These are phyloP conservation scores for Alectoris magna DNA, from an alignment of 2,797 vertebrate species.

Conservation along the genomic window DNA sequence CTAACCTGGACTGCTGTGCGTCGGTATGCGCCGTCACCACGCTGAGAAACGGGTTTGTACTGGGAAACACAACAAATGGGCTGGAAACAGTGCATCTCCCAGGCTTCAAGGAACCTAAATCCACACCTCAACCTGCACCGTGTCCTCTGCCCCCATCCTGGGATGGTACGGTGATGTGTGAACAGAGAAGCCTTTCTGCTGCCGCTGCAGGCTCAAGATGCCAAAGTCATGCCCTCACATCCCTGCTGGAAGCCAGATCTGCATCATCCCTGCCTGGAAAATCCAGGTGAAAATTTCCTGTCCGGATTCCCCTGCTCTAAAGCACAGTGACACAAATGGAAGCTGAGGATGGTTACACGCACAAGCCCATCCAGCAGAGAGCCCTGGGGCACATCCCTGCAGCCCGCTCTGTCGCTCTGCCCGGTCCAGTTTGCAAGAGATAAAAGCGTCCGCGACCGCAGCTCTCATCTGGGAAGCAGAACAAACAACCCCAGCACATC, in stretches of 20 bases:
- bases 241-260: not conserved
- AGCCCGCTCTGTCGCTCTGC: not conserved
- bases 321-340: not conserved
- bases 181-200: not conserved
- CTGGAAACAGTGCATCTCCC: constrained; percentile 3
- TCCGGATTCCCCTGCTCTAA: not conserved
- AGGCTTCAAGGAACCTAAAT: constrained; percentile 16
- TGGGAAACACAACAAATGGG: not conserved
- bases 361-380: not conserved
- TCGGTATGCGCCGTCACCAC: not conserved
- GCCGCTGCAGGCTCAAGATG: not conserved
- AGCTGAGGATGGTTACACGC: not conserved
- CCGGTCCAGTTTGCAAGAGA: constrained; percentile 31
- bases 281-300: not conserved
- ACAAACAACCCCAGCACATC: constrained; percentile 63
- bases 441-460: constrained; percentile 51
- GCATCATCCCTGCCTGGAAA: not conserved
- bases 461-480: constrained; percentile 63
- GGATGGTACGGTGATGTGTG: not conserved
- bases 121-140: not conserved
- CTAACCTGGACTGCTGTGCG: not conserved
- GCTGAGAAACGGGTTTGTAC: not conserved
- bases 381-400: not conserved
- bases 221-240: not conserved
- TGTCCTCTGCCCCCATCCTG: not conserved